phyloP scores from a whole-genome alignment of 2,888 invertebrate genomes.

The Lochmaea crataegi region DNA sequence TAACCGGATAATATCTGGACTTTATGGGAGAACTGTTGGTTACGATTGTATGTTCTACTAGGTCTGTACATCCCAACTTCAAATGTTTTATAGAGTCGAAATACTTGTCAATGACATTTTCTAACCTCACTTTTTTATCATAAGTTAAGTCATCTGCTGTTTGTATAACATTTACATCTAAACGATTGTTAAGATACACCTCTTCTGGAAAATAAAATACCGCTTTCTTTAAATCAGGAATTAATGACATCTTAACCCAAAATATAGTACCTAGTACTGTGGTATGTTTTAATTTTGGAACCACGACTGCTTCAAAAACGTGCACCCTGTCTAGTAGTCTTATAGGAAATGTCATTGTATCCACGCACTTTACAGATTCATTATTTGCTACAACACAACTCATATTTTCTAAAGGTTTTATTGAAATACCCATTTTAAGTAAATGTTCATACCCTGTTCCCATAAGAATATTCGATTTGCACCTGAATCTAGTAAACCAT shows the following conservation, averaged over 20 bases:
- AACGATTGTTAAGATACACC: too few species aligned
- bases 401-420: too few species aligned
- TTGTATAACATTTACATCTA: too few species aligned
- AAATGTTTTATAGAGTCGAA: conserved; percentile 18
- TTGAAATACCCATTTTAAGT: too few species aligned
- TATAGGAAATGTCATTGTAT: background rate
- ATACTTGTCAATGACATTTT: background rate
- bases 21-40: too few species aligned
- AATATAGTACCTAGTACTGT: conserved; percentile 23
- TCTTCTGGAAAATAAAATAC: too few species aligned
- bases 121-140: background rate
- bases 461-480: background rate
- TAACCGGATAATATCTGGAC: too few species aligned
- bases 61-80: conserved; percentile 15
- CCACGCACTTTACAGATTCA: background rate
- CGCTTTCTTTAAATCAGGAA: conserved; percentile 25
- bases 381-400: background rate
- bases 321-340: too few species aligned
- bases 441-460: too few species aligned
- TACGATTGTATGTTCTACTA: conserved; percentile 10
- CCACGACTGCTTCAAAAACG: too few species aligned
- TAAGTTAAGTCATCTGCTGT: too few species aligned
- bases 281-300: background rate
- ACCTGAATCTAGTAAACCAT: background rate
- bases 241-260: conserved; percentile 22